Evolutionary conservation across 2,797 vertebrate genomes (phyloP), one percentile per base, ranked within the genome.

Genomic region (Gambelia wislizenii): DNA sequence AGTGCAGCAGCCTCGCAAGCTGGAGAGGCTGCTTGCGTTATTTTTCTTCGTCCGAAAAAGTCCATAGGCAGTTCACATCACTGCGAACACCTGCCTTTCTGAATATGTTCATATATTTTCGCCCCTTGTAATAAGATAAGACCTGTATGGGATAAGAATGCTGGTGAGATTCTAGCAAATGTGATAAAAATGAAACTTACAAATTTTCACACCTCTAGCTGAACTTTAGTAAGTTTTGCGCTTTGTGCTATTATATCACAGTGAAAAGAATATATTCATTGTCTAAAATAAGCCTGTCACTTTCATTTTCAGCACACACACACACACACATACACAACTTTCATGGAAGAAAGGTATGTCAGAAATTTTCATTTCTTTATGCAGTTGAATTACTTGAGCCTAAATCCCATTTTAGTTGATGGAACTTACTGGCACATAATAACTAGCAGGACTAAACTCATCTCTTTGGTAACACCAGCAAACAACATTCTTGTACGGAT

Each of bases 221-320:
- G n/a, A 70, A 36, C 13, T 36, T 30, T 39, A n/a, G 12, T 14
- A 3, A 8, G 27, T 83, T 87, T 91, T 90, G 72, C 5, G 76
- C 8, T 4, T 3, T 1, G 0, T 52, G 8, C 83, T 93, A 90
- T 90, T 13, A 76, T 83, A 79, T 4, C 0, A 9, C 87, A 83
- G 33, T 1, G 87, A 87, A 74, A 54, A 0, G 52, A 52, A 83
- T 89, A 86, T 75, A 30, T 83, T 39, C 39, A 59, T 1, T 47
- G 67, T 47, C 22, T 39, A 67, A 7, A 79, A 7, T 7, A 89
- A 8, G 47, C 1, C 25, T 85, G 16, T 83, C 85, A 79, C 36
- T 30, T 22, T 84, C 84, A 85, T n/a, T 81, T 20, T 78, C 89
- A 87, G 56, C 4, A 59, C 56, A 59, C 9, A 82, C 75, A 4